Conservation (phyloP, 2,797 vertebrate species). For the Schizopygopsis pylzovi region DNA sequence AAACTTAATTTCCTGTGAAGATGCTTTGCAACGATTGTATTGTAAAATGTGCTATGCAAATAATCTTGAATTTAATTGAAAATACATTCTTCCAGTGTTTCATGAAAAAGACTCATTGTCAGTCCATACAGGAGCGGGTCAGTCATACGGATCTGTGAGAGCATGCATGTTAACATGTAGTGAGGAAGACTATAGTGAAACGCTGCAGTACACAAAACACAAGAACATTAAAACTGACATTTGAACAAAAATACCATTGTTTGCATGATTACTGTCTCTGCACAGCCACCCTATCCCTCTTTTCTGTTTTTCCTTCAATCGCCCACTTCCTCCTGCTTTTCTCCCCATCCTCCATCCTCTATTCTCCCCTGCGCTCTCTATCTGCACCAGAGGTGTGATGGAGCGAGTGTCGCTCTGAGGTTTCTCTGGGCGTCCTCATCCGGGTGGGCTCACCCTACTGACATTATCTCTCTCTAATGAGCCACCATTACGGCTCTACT, state of each 20-base stretch:
- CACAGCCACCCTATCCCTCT: conserved; percentile 7
- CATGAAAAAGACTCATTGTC: background rate
- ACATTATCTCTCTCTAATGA: conserved; percentile 56
- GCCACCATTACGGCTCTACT: conserved; percentile 48
- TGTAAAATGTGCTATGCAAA: no score
- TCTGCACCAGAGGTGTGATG: conserved; percentile 41
- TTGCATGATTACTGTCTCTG: conserved; percentile 9
- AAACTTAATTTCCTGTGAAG: no score
- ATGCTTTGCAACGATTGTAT: no score
- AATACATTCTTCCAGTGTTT: no score
- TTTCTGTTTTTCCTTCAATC: conserved; percentile 16
- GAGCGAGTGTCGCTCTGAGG: conserved; percentile 43
- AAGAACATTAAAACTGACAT: conserved; percentile 53
- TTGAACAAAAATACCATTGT: conserved; percentile 52
- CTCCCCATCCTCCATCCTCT: background rate
- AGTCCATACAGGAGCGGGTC: background rate
- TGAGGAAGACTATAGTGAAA: conserved; percentile 24
- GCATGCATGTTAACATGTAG: conserved; percentile 11
- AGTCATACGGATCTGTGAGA: conserved; percentile 31
- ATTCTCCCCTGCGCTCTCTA: conserved; percentile 31
- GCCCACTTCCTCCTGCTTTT: conserved; percentile 7
- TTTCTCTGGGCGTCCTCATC: conserved; percentile 41
- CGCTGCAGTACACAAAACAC: conserved; percentile 40
- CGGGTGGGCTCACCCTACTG: conserved; percentile 38
- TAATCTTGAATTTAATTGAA: no score